Percentiles rank a stretch among this genome's conserved stretches.
Conservation (phyloP, 2,888 invertebrate species). For the Macrophya annulata region DNA sequence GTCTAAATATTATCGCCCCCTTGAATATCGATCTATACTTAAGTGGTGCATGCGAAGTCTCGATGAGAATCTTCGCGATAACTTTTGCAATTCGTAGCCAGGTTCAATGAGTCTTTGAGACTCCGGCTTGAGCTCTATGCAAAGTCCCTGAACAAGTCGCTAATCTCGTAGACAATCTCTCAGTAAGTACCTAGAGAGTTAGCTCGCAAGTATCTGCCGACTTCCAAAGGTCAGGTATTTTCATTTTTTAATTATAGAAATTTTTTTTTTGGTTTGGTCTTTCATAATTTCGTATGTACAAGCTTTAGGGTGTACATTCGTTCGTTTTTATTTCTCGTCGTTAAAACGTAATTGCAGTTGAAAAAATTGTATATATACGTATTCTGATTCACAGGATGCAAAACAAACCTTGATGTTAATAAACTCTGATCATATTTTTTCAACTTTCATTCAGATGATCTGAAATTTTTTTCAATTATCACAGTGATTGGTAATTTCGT, state of each 20-base stretch:
- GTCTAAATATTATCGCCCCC: constrained; percentile 26
- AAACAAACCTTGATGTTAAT: not conserved
- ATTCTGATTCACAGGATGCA: not conserved
- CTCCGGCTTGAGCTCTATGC: constrained; percentile 48
- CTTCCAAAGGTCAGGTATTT: constrained; percentile 19
- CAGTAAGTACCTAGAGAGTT: constrained; percentile 23
- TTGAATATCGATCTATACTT: not conserved
- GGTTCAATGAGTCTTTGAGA: constrained; percentile 50
- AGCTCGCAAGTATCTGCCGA: constrained; percentile 1
- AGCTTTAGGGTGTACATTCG: not conserved
- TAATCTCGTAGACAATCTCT: constrained; percentile 49
- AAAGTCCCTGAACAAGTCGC: constrained; percentile 50
- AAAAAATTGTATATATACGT: not conserved
- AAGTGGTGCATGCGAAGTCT: constrained; percentile 3
- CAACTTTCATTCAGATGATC: not conserved
- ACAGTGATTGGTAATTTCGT: constrained; percentile 28
- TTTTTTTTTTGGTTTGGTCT: not conserved
- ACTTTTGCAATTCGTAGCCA: constrained; percentile 31
- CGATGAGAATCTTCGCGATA: constrained; percentile 30
- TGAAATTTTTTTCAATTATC: not conserved
- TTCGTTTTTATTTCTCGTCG: not conserved
- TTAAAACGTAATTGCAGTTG: not conserved
- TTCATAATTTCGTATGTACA: not conserved
- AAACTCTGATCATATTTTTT: not conserved
- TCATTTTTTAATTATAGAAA: not conserved